phyloP scores from a whole-genome alignment of 2,113 vertebrate genomes.

The Thamnophis sirtalis region DNA sequence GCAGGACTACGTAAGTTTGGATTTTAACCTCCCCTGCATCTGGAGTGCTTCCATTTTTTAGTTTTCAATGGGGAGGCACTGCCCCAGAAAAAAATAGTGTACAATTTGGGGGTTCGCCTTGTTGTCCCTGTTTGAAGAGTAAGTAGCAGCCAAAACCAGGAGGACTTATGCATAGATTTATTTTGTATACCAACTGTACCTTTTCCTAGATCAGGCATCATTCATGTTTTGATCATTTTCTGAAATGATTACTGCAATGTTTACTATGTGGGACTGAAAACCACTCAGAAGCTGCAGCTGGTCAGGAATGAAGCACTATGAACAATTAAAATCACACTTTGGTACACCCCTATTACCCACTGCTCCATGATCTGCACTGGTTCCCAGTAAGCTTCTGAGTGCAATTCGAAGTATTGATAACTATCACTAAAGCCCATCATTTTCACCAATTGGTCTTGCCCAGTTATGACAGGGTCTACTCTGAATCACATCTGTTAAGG shows the following conservation, averaged over 20 bases:
- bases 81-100: neutral
- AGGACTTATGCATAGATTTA: neutral
- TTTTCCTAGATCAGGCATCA: neutral
- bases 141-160: neutral
- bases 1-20: neutral
- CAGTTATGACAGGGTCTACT: neutral
- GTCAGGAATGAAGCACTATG: neutral
- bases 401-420: neutral
- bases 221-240: neutral
- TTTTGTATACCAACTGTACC: neutral
- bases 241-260: neutral
- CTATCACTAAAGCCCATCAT: neutral
- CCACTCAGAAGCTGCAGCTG: neutral
- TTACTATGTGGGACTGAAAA: neutral
- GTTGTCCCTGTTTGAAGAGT: neutral
- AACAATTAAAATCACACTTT: neutral
- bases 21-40: neutral
- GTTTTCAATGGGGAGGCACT: neutral
- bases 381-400: neutral
- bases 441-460: neutral
- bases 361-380: neutral
- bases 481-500: neutral
- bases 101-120: neutral
- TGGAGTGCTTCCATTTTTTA: neutral
- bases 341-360: neutral